Percentiles rank a stretch among this genome's conserved stretches.
phyloP scores from a whole-genome alignment of 2,888 invertebrate species.

The Petrolisthes manimaculis region DNA sequence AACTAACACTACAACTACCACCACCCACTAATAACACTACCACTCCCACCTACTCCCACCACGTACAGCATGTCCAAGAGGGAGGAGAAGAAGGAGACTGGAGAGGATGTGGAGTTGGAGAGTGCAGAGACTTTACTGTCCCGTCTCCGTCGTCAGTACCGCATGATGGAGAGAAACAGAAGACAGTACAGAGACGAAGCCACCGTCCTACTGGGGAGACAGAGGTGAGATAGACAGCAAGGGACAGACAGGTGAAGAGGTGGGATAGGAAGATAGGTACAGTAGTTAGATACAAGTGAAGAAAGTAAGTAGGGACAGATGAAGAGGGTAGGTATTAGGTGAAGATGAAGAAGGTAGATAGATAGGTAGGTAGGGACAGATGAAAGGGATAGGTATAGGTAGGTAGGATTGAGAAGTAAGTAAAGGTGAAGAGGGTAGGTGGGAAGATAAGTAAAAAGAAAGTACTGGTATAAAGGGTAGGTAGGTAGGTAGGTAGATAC shows the following conservation, averaged over 20 bases:
- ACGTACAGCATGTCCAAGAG: conserved; percentile 43
- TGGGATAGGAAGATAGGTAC: neutral
- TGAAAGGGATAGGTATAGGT: conserved; percentile 5
- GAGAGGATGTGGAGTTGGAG: conserved; percentile 61
- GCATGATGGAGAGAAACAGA: conserved; percentile 65
- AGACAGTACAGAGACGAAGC: conserved; percentile 63
- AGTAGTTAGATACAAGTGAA: neutral
- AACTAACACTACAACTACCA: too few relatives aligned
- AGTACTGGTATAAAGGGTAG: neutral
- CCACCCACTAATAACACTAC: too few relatives aligned
- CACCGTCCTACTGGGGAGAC: conserved; percentile 52
- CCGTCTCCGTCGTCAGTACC: conserved; percentile 55
- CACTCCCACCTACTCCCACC: too few relatives aligned
- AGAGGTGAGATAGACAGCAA: conserved; percentile 42
- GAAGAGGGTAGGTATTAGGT: neutral
- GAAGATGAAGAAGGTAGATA: too few relatives aligned
- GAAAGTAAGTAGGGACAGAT: neutral
- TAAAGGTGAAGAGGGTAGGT: neutral
- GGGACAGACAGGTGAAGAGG: neutral
- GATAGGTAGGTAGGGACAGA: neutral
- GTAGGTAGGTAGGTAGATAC: neutral
- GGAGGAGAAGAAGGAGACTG: conserved; percentile 48
- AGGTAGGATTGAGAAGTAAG: neutral
- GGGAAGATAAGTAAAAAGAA: neutral
- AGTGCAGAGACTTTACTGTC: conserved; percentile 54